phyloP scores from a whole-genome alignment of 2,888 invertebrate species.

The Tupiocoris notatus region DNA sequence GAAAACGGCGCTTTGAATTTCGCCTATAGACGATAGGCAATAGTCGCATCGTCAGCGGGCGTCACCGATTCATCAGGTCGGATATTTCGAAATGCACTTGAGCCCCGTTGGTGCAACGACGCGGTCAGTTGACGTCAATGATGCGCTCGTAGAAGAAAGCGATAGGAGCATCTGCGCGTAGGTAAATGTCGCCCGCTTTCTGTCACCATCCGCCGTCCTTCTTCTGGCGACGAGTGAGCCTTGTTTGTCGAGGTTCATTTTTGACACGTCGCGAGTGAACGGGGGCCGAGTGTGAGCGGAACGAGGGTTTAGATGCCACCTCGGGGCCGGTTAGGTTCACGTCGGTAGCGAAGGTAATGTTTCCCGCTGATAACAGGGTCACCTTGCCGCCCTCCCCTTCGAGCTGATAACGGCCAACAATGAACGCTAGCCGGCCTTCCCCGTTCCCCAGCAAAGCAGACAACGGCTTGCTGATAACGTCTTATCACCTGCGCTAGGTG shows the following conservation, averaged over 20 bases:
- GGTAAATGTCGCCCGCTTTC: background rate
- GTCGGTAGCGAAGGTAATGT: constrained; percentile 25
- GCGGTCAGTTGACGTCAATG: background rate
- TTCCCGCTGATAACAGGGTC: constrained; percentile 34
- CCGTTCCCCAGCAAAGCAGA: background rate
- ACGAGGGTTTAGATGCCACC: background rate
- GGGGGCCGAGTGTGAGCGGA: constrained; percentile 2
- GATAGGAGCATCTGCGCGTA: background rate
- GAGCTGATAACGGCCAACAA: constrained; percentile 38
- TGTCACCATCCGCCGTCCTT: background rate
- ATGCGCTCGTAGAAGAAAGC: background rate
- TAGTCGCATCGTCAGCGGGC: too few relatives aligned
- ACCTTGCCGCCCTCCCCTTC: constrained; percentile 33
- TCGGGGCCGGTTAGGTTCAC: background rate
- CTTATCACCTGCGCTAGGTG: constrained; percentile 20
- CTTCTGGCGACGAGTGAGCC: background rate
- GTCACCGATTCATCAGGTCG: background rate
- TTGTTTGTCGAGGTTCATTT: constrained; percentile 14
- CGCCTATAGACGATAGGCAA: too few relatives aligned
- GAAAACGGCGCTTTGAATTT: too few relatives aligned
- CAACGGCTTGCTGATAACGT: constrained; percentile 31
- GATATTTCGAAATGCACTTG: background rate
- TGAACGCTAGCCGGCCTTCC: constrained; percentile 37
- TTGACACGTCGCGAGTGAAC: constrained; percentile 35
- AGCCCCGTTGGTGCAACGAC: background rate